Percentiles rank a stretch among this genome's conserved stretches.
These are phyloP conservation scores for Percina caprodes DNA, from an alignment of 2,113 vertebrate genomes.

Conservation along the genomic window DNA sequence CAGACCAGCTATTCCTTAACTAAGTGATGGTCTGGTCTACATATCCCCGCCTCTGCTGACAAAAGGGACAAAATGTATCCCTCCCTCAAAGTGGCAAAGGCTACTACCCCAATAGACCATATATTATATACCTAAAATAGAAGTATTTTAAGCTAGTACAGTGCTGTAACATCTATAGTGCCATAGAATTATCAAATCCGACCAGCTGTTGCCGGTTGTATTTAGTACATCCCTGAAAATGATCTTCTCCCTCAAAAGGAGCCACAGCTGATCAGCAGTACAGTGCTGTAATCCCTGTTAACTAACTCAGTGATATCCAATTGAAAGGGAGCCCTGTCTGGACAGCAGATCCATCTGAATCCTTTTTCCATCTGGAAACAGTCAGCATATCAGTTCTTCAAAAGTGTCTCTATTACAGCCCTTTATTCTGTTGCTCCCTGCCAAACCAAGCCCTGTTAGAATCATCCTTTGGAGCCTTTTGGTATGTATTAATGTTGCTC, in stretches of 20 bases:
- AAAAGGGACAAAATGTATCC: too few species aligned
- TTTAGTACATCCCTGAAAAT: neutral
- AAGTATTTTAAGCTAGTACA: too few species aligned
- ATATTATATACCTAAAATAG: too few species aligned
- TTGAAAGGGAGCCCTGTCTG: neutral
- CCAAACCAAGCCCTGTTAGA: neutral
- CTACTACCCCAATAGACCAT: too few species aligned
- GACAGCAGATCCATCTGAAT: neutral
- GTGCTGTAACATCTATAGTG: too few species aligned
- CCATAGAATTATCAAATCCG: too few species aligned
- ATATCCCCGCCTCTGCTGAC: too few species aligned
- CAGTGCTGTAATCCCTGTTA: neutral
- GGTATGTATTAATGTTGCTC: constrained; percentile 8
- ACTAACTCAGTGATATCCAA: neutral
- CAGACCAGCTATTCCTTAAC: too few species aligned
- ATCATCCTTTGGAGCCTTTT: neutral
- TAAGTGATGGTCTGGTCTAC: too few species aligned
- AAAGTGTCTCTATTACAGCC: neutral
- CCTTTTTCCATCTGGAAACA: neutral
- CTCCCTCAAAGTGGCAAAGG: too few species aligned
- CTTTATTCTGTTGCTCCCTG: neutral
- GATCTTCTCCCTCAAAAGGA: neutral
- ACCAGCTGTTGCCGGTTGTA: too few species aligned
- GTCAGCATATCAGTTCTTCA: neutral
- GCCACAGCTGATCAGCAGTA: neutral